Base-by-base conservation (phyloP, 2,888 invertebrate genomes). In the Calameuta filiformis region DNA sequence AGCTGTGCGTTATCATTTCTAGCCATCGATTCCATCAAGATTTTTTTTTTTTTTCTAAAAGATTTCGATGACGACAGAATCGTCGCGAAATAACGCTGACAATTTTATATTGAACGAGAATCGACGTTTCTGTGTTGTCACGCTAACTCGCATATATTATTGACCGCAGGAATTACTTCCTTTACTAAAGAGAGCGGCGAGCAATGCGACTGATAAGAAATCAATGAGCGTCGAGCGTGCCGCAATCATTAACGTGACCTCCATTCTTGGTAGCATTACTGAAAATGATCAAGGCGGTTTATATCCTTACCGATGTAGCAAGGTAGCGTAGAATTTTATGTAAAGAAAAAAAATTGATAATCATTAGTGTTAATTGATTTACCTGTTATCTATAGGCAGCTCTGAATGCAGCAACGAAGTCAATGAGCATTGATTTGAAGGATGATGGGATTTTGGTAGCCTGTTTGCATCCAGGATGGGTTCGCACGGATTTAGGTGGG, bases 401-500 rank as follows among this genome's bases (percentile, higher is more conserved):
- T 3, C 90, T 98, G 68, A 98, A 98, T 92, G 96, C 97, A 86
- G 96, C 96, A 1, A 97, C 97, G 0, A 96, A 95, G 89, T 96
- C 97, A 1, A 94, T 98, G 94, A 96, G 96, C 86, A 89, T 96
- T 11, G 98, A 98, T 91, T 92, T 98, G 81, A 95, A 94, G 88
- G 93, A 94, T 69, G 94, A 95, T 84, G 94, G 95, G 73, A 97
- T 98, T 83, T 88, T 97, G 31, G 96, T 95, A 1, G 93, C 95
- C 0, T 93, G 93, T 77, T 89, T 98, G 80, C 98, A 98, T 92
- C 98, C 98, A 0, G 98, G 98, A 3, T 98, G 98, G 98, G 97
- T 98, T 11, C 94, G 95, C 89, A 98, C 98, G 0, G 96, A 95
- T 83, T 96, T 98, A 96, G 98, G 98, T 6, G 98, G 98, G 6